phyloP scores from a whole-genome alignment of 2,888 invertebrate genomes.

The Ceriagrion tenellum region DNA sequence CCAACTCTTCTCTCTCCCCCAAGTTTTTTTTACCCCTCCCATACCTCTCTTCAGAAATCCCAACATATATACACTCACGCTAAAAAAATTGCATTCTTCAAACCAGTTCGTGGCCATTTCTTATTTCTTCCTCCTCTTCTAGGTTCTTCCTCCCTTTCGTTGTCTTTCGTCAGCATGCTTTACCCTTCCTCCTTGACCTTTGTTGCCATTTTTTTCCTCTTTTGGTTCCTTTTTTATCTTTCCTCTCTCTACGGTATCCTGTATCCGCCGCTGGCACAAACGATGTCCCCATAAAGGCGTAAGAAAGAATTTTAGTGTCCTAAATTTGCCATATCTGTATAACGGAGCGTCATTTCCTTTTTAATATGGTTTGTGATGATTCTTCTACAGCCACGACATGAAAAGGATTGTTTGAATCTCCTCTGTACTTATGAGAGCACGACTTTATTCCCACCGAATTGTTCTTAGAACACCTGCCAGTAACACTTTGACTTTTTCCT shows the following conservation, averaged over 20 bases:
- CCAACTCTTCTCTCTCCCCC: not conserved
- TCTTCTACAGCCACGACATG: no score
- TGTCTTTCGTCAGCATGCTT: not conserved
- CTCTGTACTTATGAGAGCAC: no score
- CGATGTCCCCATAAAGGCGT: not conserved
- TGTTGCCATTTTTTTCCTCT: not conserved
- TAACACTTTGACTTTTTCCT: no score
- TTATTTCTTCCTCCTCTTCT: not conserved
- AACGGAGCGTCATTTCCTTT: not conserved
- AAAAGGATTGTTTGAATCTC: no score
- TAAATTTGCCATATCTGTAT: constrained; percentile 9
- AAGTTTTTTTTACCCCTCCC: not conserved
- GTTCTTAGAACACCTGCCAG: no score
- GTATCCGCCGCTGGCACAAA: not conserved
- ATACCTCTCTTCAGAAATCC: not conserved
- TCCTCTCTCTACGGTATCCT: not conserved
- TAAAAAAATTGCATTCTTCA: not conserved
- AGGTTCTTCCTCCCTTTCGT: not conserved
- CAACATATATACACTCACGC: not conserved
- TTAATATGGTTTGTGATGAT: no score
- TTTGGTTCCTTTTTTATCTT: no score
- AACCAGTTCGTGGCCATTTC: not conserved
- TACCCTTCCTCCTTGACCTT: not conserved
- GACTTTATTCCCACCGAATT: no score
- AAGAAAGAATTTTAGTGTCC: not conserved